These are phyloP conservation scores for Plebejus argus DNA, from an alignment of 2,888 invertebrate species.

Conservation along the genomic window DNA sequence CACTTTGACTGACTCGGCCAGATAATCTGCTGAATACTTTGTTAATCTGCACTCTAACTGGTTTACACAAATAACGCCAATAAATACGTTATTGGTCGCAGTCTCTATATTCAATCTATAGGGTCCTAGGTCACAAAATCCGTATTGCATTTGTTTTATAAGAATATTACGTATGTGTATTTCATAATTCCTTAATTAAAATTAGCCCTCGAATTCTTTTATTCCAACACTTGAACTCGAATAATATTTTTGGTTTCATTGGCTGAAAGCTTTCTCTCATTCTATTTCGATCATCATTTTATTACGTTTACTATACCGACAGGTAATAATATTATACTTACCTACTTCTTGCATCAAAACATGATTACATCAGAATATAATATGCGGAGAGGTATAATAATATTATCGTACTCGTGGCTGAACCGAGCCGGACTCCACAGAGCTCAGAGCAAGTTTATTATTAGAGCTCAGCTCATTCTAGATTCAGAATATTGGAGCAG, in stretches of 20 bases:
- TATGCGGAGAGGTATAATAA: not conserved
- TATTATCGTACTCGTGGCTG: slow-evolving; percentile 3
- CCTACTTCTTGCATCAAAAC: not conserved
- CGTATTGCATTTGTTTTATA: no score
- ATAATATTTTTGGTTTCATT: not conserved
- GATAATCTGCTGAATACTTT: no score
- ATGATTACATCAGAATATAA: not conserved
- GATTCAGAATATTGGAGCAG: slow-evolving; percentile 30
- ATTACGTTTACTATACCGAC: not conserved
- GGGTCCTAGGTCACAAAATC: no score
- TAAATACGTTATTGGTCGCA: no score
- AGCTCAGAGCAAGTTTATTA: slow-evolving; percentile 26
- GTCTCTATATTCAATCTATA: no score
- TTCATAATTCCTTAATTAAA: no score
- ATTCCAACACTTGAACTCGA: not conserved
- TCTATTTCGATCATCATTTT: not conserved
- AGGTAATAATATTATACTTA: not conserved
- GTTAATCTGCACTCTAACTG: no score
- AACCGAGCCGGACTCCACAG: slow-evolving; percentile 20
- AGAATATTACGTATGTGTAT: no score
- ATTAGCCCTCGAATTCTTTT: not conserved
- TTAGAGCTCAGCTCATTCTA: slow-evolving; percentile 23
- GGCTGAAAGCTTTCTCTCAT: no score
- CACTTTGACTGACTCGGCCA: no score
- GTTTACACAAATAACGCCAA: no score